Base-by-base conservation (phyloP, 2,888 invertebrate species). In the Lithophane socia region DNA sequence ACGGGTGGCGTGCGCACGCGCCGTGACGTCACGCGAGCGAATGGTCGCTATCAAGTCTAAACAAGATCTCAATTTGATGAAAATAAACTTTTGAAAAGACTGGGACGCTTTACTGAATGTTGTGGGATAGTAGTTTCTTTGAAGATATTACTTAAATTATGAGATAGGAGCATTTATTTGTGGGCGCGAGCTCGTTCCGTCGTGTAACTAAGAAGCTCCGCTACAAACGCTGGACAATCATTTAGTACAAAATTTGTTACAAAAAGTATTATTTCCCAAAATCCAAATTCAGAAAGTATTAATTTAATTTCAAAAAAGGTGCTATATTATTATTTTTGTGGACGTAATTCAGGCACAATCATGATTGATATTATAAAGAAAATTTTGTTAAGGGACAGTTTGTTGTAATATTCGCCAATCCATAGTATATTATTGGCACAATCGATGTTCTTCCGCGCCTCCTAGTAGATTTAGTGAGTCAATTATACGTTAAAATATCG, bases 71-170 rank as follows among this genome's bases (percentile, higher is more conserved):
- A 96, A 96, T 96, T 96, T 96, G 96, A 96, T 96, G 96, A 96
- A 96, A 96, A 96, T 95, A 95, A 96, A 96, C 96, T 93, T 95
- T 94, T 95, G 93, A 96, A 96, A 96, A 96, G 96, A 96, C 96
- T 96, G 96, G 96, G 96, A 95, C 95, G 96, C 96, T 96, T 96
- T 96, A 96, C 95, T 96, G 95, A 95, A 96, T 96, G 96, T 96
- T 96, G 96, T 96, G 96, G 96, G 95, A 95, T 95, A 93, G 95
- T 96, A 95, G 96, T 95, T 96, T 96, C 96, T 95, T 95, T 93
- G 94, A 94, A 93, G 94, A 95, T 96, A 96, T 96, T 95, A 95
- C 95, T 96, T 96, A 95, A 96, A 96, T 95, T 95, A 96, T 95
- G 95, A 94, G 92, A 95, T 95, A 96, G 95, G 95, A 94, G 95